Evolutionary conservation across 2,797 vertebrate species (phyloP).

Genomic region (Pangasius mekongensis): DNA sequence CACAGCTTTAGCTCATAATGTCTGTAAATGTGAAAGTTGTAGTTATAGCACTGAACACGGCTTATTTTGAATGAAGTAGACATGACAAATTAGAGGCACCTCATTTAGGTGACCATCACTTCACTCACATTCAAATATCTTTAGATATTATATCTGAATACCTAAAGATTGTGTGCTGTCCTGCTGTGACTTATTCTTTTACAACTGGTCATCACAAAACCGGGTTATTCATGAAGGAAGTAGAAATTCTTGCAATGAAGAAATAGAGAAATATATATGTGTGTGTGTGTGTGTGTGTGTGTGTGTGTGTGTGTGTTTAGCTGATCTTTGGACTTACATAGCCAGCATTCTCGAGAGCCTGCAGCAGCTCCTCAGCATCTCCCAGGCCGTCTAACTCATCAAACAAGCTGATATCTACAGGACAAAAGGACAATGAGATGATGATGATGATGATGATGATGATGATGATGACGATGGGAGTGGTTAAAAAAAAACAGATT

Average conservation of each 20-base stretch:
- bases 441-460: constrained; percentile 2
- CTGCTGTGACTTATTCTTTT: not conserved
- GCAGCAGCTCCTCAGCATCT: constrained; percentile 78
- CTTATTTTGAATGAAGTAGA: not conserved
- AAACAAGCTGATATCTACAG: constrained; percentile 85
- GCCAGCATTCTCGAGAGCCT: constrained; percentile 69
- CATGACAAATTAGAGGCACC: not conserved
- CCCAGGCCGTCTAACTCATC: constrained; percentile 85
- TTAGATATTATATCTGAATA: not conserved
- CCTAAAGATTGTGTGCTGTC: not conserved
- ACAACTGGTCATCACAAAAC: not conserved
- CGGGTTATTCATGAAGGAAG: not conserved
- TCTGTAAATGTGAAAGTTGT: no score
- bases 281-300: not conserved
- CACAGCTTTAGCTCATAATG: no score
- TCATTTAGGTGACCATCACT: not conserved
- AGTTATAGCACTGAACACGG: no score
- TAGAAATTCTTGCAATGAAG: not conserved
- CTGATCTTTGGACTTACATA: constrained; percentile 72
- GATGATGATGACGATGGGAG: not conserved
- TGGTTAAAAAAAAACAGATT: no score
- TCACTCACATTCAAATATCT: not conserved
- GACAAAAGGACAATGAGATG: constrained; percentile 19
- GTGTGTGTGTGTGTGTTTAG: not conserved
- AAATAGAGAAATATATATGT: no score